Evolutionary conservation across 2,113 vertebrate genomes (phyloP).

Genomic region (Eudyptes chrysolophus): DNA sequence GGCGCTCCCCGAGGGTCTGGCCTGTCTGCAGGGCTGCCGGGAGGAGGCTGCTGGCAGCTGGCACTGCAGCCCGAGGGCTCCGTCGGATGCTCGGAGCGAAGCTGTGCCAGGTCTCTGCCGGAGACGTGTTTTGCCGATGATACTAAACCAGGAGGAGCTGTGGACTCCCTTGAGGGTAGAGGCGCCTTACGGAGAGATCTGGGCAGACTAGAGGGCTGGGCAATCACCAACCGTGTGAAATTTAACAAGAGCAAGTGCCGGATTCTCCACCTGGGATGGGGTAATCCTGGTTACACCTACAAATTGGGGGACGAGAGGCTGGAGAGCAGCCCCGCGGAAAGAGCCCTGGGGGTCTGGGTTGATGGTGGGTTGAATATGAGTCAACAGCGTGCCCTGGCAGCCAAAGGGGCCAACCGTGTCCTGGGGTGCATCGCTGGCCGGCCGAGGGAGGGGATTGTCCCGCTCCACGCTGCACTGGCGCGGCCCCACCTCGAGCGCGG

Average conservation of each 20-base stretch:
- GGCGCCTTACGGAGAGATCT: background rate
- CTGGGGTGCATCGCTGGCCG: too few species aligned
- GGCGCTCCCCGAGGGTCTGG: background rate
- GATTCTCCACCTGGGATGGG: background rate
- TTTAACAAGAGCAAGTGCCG: background rate
- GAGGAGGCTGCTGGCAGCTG: background rate
- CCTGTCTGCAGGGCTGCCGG: background rate
- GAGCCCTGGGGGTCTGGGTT: background rate
- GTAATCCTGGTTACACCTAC: background rate
- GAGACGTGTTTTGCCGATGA: background rate
- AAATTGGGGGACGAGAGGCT: background rate
- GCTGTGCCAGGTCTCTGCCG: background rate
- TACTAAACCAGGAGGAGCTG: background rate
- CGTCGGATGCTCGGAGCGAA: fast-evolving
- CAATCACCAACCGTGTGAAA: background rate
- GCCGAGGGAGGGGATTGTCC: too few species aligned
- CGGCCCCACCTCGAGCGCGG: too few species aligned
- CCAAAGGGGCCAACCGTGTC: too few species aligned
- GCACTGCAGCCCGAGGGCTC: background rate
- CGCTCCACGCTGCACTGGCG: too few species aligned
- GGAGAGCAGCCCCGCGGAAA: background rate
- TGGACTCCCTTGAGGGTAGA: background rate
- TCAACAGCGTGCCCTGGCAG: too few species aligned
- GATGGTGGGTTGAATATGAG: background rate
- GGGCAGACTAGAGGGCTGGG: background rate